Evolutionary conservation across 2,113 vertebrate genomes (phyloP).

Genomic region (Mungos mungo): DNA sequence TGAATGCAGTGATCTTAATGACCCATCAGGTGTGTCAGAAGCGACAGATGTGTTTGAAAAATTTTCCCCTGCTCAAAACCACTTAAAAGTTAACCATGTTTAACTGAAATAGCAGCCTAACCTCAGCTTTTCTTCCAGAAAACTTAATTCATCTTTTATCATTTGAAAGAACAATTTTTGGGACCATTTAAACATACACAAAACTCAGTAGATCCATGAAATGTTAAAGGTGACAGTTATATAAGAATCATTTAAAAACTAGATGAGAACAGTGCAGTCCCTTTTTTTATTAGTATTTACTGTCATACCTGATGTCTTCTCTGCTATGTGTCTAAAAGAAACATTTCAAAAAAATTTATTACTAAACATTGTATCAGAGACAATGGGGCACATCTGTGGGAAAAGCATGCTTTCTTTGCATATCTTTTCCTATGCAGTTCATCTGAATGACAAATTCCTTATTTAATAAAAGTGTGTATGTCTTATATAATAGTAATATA

Average conservation of each 20-base stretch:
- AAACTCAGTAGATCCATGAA: background rate
- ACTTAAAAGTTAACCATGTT: background rate
- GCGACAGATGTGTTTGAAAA: background rate
- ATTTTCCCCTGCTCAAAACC: background rate
- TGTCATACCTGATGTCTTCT: background rate
- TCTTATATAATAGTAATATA: slow-evolving; percentile 57
- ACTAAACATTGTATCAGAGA: background rate
- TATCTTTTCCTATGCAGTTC: slow-evolving; percentile 63
- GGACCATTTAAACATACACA: slow-evolving; percentile 38
- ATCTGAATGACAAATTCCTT: slow-evolving; percentile 53
- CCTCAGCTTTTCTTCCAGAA: slow-evolving; percentile 43
- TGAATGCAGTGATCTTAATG: background rate
- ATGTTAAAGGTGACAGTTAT: slow-evolving; percentile 36
- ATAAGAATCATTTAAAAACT: slow-evolving; percentile 45
- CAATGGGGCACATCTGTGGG: slow-evolving; percentile 48
- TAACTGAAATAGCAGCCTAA: slow-evolving; percentile 7
- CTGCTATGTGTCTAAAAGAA: slow-evolving; percentile 8
- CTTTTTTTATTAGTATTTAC: background rate
- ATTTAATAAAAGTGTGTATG: slow-evolving; percentile 42
- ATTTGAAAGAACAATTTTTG: slow-evolving; percentile 40
- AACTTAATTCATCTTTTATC: slow-evolving; percentile 22
- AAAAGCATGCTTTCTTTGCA: slow-evolving; percentile 59
- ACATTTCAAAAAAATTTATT: slow-evolving; percentile 1
- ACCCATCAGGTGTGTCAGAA: background rate
- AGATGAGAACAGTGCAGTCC: background rate